Conservation (phyloP, 2,113 vertebrate genomes). For the Azemiops feae region DNA sequence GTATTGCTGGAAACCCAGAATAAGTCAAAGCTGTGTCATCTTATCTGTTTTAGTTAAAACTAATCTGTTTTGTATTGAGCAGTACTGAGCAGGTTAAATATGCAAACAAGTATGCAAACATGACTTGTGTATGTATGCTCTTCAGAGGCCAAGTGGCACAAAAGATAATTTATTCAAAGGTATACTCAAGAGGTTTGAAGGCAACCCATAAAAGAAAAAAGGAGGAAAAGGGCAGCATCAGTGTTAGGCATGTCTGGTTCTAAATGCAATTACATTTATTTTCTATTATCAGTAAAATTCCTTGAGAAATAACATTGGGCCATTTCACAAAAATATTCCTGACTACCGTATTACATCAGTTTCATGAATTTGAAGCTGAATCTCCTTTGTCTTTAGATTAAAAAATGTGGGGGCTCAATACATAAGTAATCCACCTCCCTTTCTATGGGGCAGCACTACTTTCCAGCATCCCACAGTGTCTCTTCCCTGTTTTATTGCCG, state of each 20-base stretch:
- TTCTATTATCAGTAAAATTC: neutral
- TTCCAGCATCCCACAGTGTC: neutral
- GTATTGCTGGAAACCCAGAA: neutral
- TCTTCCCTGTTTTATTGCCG: neutral
- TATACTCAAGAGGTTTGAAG: neutral
- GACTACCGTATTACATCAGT: neutral
- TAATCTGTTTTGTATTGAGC: neutral
- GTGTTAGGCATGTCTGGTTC: neutral
- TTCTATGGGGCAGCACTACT: neutral
- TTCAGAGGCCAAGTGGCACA: neutral
- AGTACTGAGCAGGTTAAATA: neutral
- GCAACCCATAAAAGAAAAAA: neutral
- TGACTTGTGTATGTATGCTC: neutral
- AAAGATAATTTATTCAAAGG: neutral
- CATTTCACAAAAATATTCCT: neutral
- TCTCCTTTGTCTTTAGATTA: neutral
- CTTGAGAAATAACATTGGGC: neutral
- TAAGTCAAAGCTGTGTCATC: neutral
- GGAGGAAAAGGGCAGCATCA: neutral
- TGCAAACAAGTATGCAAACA: neutral
- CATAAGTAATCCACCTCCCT: neutral
- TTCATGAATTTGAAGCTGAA: neutral
- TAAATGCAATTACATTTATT: neutral
- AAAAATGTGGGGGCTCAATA: neutral
- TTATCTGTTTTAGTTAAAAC: neutral